Evolutionary conservation across 2,113 vertebrate genomes (phyloP), one percentile per base, ranked within the genome.

Genomic region (Micronisus gabar): DNA sequence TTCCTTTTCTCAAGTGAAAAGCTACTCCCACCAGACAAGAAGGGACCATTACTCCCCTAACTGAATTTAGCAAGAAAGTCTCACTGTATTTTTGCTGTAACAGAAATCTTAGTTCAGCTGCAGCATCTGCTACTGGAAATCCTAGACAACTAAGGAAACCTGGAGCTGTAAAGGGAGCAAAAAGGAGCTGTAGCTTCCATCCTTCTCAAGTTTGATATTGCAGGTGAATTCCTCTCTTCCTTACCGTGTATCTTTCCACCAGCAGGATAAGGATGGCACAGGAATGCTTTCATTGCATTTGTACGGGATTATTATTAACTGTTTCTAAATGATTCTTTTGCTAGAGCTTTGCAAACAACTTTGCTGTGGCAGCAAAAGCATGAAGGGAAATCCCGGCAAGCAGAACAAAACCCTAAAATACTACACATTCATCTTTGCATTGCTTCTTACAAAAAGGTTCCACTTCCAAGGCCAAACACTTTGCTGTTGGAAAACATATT

Each of bases 391-490:
- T 36, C 41, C 68, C 86, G 38, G 43, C 59, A 63, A 74, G 36
- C 23, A 81, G 92, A 91, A 82, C 7, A 7, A 94, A 91, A 72
- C 43, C 27, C 53, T 79, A 32, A 72, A 91, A 94, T 81, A 85
- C 79, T 85, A 82, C 0, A 0, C 91, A 82, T 88, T 93, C 92
- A 66, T 93, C 81, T 80, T 80, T 25, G 36, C 66, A 52, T 43
- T 84, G 86, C 93, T 89, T 79, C 73, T 95, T 67, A 79, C 52
- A 56, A 72, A 93, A 91, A 93, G 23, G 62, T 93, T 94, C 93
- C 84, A 79, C 53, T 86, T 80, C 45, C 1, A 2, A 93, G 32
- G 90, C 78, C 78, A 90, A 85, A 82, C 72, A 25, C 30, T 7
- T 75, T 30, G n/a, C 78, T 43, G 30, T 10, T 79, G 66, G 82